Evolutionary conservation across 2,888 invertebrate species (phyloP).

Genomic region (Rhagium mordax): DNA sequence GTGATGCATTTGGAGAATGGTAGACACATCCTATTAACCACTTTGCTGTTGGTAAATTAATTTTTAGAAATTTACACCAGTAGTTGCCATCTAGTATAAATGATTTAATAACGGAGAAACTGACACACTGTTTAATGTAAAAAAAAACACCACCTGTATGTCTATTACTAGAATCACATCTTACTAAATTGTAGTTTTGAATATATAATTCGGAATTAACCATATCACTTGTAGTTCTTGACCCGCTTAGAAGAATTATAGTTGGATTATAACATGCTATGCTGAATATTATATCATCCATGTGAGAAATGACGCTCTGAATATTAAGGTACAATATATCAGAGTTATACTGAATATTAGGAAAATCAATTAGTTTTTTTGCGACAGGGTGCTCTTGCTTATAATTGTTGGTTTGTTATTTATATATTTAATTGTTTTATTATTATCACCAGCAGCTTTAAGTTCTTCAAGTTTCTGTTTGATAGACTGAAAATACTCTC

Average conservation of each 20-base stretch:
- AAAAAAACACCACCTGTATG: conserved; percentile 1
- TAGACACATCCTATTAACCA: too few relatives aligned
- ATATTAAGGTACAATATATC: not conserved
- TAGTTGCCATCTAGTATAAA: not conserved
- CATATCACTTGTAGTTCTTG: not conserved
- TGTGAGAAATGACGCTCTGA: not conserved
- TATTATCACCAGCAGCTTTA: not conserved
- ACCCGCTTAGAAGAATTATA: not conserved
- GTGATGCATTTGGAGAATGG: too few relatives aligned
- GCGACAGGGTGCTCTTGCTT: conserved; percentile 3
- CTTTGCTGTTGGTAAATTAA: too few relatives aligned
- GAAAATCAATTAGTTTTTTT: not conserved
- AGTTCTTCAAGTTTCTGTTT: not conserved
- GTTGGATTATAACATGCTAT: not conserved
- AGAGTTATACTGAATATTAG: not conserved
- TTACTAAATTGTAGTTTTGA: not conserved
- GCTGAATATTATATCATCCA: not conserved
- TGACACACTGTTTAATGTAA: not conserved
- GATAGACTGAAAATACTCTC: not conserved
- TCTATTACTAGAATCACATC: not conserved
- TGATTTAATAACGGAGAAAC: too few relatives aligned
- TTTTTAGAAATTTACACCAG: conserved; percentile 11
- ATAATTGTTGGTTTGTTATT: too few relatives aligned
- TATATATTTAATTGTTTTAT: conserved; percentile 15
- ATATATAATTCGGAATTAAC: not conserved